Base-by-base conservation (phyloP, 2,113 vertebrate species). In the Caretta caretta region DNA sequence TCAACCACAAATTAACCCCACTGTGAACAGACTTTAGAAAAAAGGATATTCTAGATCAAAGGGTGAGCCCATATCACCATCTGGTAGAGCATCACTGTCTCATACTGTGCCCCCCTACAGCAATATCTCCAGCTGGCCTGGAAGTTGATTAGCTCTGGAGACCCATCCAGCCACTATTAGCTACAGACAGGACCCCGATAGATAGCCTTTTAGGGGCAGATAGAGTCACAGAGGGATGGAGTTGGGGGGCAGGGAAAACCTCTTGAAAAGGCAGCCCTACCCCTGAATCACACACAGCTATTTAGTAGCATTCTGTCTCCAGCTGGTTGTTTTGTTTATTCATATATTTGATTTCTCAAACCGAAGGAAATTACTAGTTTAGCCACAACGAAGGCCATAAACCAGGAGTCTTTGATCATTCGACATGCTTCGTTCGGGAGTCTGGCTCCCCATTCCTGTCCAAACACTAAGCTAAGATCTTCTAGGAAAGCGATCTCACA, bases 381-480 rank as follows among this genome's bases (percentile, higher is more conserved):
- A 27, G 38, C 56, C 79, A 75, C 75, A 93, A 86, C 86, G 25
- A 27, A 91, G n/a, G 12, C 7, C 53, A 79, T 53, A 93, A 90
- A 92, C 10, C 31, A 87, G 25, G 10, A 69, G 6, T 13, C 82
- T 4, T 48, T 57, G 5, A 48, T 22, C 2, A 53, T 94, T 97
- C 19, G 79, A 54, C 53, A 19, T 79, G n/a, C 38, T 72, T 75
- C 13, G n/a, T 2, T 79, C 5, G 8, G 35, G 90, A 54, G 92
- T 86, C 2, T 38, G 56, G 19, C 50, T 88, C 53, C 51, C 19
- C 29, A 8, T 22, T 46, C 29, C 25, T 42, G 22, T 51, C 53
- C 75, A 83, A 86, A 93, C 93, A n/a, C 17, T 4, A 65, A 0
- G 83, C 96, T 93, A 95, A 96, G 93, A 94, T 95, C 95, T 96